Conservation (phyloP, 1,140 invertebrate species). For the Trichoplusia ni region DNA sequence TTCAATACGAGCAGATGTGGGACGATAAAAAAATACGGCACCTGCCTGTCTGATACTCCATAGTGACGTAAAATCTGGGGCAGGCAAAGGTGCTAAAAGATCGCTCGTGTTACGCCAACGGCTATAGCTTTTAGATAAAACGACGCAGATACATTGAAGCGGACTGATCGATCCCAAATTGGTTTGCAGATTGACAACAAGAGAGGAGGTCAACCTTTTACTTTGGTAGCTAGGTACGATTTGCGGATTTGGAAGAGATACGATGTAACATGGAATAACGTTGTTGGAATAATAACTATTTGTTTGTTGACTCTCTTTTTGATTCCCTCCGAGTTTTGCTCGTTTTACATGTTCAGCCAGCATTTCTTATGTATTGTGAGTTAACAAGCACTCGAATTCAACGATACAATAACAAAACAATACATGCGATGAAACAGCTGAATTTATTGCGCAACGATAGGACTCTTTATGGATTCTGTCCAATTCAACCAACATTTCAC, state of each 20-base stretch:
- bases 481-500: conserved; percentile 13
- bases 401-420: background rate
- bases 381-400: conserved; percentile 1
- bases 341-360: too few relatives aligned
- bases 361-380: conserved; percentile 7
- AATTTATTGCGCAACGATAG: conserved; percentile 7
- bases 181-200: conserved; percentile 1
- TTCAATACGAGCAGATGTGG: conserved; percentile 21
- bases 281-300: too few relatives aligned
- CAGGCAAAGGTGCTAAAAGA: conserved; percentile 23
- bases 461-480: conserved; percentile 3
- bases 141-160: conserved; percentile 11
- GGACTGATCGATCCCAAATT: conserved; percentile 20
- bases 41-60: conserved; percentile 24
- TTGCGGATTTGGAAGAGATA: too few relatives aligned
- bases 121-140: conserved; percentile 4
- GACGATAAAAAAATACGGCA: conserved; percentile 25
- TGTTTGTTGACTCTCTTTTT: too few relatives aligned
- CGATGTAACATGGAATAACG: too few relatives aligned
- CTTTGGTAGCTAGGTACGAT: background rate
- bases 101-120: background rate
- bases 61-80: conserved; percentile 29
- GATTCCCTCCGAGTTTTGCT: too few relatives aligned
- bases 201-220: background rate
- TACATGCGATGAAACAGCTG: conserved; percentile 6